Base-by-base conservation (phyloP, 2,888 invertebrate species). In the Nebria brevicollis region DNA sequence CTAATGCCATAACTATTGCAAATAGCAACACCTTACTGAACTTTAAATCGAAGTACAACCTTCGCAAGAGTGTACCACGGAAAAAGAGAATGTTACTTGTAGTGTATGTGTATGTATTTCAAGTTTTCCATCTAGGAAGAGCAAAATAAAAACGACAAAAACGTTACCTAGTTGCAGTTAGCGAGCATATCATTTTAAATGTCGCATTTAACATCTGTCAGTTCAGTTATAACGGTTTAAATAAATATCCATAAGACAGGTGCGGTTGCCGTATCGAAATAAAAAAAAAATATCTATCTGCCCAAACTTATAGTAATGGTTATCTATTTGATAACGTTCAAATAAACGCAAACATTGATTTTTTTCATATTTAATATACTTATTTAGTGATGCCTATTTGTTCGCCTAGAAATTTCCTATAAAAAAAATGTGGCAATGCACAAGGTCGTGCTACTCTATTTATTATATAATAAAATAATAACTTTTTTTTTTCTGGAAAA, bases 361-460 rank as follows among this genome's bases (percentile, higher is more conserved):
- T 54, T 54, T 54, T 54, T 8, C 13, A 54, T 13, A 6, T 2
- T 54, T 54, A 54, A 54, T 34, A 34, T 34, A 20, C 20, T 34
- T 5, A 34, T 34, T 34, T 34, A 54, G 8, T 54, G 13, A 11
- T 2, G 13, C 13, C 8, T 54, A 13, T 54, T 54, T 54, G 54
- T 7, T 54, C 34, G 34, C 5, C 34, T 5, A 34, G 2, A 13
- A 54, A 54, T 54, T 54, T 13, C 2, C 54, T 11, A 11, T 54
- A 54, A 54, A 43, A 43, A 43, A 43, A 54, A 54, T 54, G 54
- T 54, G 4, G 54, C 8, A 54, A 54, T 54, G 13, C 7, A 54
- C 54, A 54, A 54, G 54, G 54, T 54, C 54, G 54, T 54, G 54
- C 54, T 54, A 54, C 54, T 54, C 54, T 54, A 54, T 54, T 54